Evolutionary conservation across 2,113 vertebrate species (phyloP), one percentile per base, ranked within the genome.

Genomic region (Ondatra zibethicus): DNA sequence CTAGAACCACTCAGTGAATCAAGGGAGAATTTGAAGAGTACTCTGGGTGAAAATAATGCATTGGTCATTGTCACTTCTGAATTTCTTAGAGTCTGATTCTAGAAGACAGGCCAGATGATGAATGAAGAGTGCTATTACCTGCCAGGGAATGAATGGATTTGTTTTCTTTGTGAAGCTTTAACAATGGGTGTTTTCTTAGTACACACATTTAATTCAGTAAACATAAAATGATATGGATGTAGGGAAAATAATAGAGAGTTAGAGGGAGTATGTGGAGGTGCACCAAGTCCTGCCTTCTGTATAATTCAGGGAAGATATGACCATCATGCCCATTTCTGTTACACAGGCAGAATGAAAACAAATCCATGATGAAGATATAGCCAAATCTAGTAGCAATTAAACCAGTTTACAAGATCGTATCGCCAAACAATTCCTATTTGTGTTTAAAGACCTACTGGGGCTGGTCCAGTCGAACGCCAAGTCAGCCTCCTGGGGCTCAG

Each of bases 401-500:
- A 47, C 4, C 31, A 75, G 19, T 68, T 95, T 85, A 80, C 70
- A 92, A 82, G 68, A 80, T 68, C 27, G n/a, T 0, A 25, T 92
- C 80, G 84, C 75, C 55, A 84, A 97, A 73, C 66, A 89, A 87
- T 73, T 90, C 36, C 23, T 88, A 6, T 87, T 94, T 95, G 77
- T 92, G 61, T 65, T 84, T 45, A 36, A 80, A 92, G 78, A 89
- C 47, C 84, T 87, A 88, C 31, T 55, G 91, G 90, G 70, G 70
- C 78, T 76, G 89, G 96, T 93, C 91, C 93, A 84, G 63, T 75
- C 19, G 85, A 90, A 94, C 55, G 75, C 61, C 73, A 73, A 86
- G 61, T 94, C 68, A 65, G 75, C 13, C 90, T 91, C 90, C 23
- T 90, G 80, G 63, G 94, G 47, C 9, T 73, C 61, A 68, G 68